Evolutionary conservation across 2,797 vertebrate species (phyloP).

Genomic region (Chrosomus eos): DNA sequence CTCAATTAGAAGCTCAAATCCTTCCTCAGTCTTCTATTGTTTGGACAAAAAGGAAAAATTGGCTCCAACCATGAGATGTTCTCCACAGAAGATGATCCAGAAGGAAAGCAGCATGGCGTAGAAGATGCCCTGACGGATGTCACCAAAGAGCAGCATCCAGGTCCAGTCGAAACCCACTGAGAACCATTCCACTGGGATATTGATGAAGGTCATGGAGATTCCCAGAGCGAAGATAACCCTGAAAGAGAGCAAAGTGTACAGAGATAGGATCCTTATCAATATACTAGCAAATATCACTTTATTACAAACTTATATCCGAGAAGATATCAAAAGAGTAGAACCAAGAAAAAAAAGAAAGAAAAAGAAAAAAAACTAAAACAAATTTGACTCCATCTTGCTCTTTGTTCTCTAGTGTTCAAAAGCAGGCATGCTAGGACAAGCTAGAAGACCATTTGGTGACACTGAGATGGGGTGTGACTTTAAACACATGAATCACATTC

Average conservation of each 20-base stretch:
- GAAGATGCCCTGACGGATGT: constrained; percentile 97
- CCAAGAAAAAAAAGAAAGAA: neutral
- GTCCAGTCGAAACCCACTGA: constrained; percentile 97
- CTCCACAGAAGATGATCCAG: constrained; percentile 99
- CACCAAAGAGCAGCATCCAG: constrained; percentile 97
- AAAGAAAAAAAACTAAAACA: neutral
- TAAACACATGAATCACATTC: constrained; percentile 53
- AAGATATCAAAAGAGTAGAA: neutral
- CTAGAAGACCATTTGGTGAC: constrained; percentile 53
- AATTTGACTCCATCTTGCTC: neutral
- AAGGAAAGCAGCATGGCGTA: constrained; percentile 97
- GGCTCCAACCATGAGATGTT: constrained; percentile 93
- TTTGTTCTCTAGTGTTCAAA: constrained; percentile 52
- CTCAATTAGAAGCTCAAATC: neutral
- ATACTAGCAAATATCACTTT: neutral
- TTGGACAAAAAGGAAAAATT: neutral
- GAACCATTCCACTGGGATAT: constrained; percentile 98
- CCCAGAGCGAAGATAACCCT: constrained; percentile 96
- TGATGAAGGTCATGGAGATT: constrained; percentile 98
- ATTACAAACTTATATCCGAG: neutral
- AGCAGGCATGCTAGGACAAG: constrained; percentile 52
- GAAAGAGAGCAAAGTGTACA: neutral
- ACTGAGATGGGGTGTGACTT: constrained; percentile 31
- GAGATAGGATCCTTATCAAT: neutral
- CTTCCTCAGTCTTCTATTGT: neutral